Evolutionary conservation across 2,888 invertebrate species (phyloP).

Genomic region (Drosophila ustulata): DNA sequence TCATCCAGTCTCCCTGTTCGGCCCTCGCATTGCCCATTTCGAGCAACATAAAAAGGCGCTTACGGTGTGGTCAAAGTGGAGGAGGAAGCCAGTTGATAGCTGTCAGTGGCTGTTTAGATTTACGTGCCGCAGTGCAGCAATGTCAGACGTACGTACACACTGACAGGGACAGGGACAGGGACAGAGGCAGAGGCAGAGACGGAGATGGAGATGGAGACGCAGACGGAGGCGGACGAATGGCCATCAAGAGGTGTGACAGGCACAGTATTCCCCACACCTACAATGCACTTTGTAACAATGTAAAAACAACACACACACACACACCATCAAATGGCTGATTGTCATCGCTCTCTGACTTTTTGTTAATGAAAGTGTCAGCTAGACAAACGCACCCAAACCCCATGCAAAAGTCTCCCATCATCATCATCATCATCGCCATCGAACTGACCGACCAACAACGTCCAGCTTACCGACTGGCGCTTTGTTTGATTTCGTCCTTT

Average conservation of each 20-base stretch:
- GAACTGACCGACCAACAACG: constrained; percentile 4
- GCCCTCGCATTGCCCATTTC: constrained; percentile 51
- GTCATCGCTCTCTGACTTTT: constrained; percentile 78
- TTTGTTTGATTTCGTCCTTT: constrained; percentile 31
- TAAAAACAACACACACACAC: constrained; percentile 47
- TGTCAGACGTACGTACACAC: constrained; percentile 39
- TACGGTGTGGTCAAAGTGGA: constrained; percentile 29
- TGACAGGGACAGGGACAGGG: constrained; percentile 4
- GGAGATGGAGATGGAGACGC: not conserved
- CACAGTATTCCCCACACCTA: constrained; percentile 13
- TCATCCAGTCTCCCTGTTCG: constrained; percentile 1
- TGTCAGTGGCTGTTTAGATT: constrained; percentile 80
- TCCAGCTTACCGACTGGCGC: constrained; percentile 9
- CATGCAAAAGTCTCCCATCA: constrained; percentile 8
- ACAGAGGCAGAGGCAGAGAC: constrained; percentile 13
- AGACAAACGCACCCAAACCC: constrained; percentile 72
- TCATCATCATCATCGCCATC: constrained; percentile 12
- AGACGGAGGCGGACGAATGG: constrained; percentile 30
- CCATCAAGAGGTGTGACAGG: constrained; percentile 64
- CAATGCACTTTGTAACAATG: constrained; percentile 76
- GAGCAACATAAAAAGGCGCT: constrained; percentile 67
- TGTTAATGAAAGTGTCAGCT: constrained; percentile 82
- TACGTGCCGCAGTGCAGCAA: constrained; percentile 79
- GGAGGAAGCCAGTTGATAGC: constrained; percentile 64
- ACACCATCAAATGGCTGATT: constrained; percentile 43